Evolutionary conservation across 2,888 invertebrate genomes (phyloP), one percentile per base, ranked within the genome.

Genomic region (Xestia ashworthii): DNA sequence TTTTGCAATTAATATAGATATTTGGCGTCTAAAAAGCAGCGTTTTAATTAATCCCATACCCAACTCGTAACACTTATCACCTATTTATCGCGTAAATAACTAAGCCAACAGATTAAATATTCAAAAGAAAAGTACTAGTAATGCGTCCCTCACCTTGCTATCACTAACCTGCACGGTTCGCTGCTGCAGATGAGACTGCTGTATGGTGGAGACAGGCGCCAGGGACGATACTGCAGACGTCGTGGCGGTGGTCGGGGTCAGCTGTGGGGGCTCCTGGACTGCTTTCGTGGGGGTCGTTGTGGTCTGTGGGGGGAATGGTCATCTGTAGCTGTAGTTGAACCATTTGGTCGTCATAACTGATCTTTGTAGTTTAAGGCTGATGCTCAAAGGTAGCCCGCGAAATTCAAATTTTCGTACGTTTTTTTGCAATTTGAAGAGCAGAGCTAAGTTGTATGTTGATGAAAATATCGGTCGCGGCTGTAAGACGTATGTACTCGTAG

Each of bases 161-260:
- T 85, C 77, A 70, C 71, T 75, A 88, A 96, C 97, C 94, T 97
- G 97, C 14, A 98, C 97, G 38, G 98, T 97, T 85, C 98, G 97
- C 88, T 98, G 98, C 88, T 98, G 98, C 53, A 97, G 95, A 82
- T 98, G 98, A 80, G 97, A 97, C 89, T 98, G 98, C 80, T 98
- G 98, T 60, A 98, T 95, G 16, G 93, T 90, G 53, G 95, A 93
- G 74, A 93, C 85, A 16, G 93, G 90, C 12, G 92, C 80, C 69
- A 90, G 76, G 72, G 91, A n/a, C 0, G 89, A 70, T 0, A 89
- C 74, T 16, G 86, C 53, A 0, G 86, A 8, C 0, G 86, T 70
- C 5, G 90, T 89, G 71, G 83, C 89, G 38, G 85, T 84, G 75
- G 81, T 76, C 68, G 80, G 91, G 88, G 68, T 72, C 14, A 85